Base-by-base conservation (phyloP, 2,113 vertebrate species). In the Paradisaea rubra region DNA sequence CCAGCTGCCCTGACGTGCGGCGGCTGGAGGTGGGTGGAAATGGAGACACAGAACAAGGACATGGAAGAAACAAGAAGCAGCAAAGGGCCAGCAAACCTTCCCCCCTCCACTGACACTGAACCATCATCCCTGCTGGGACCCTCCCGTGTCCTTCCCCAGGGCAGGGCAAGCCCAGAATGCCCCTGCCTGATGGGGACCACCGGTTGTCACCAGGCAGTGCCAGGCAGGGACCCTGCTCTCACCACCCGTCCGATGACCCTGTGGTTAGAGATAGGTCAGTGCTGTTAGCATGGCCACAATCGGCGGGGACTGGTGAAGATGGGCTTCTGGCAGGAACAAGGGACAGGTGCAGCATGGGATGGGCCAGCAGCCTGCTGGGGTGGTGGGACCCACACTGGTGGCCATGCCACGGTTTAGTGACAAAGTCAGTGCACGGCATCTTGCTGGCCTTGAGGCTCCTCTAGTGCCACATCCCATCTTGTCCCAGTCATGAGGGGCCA, bases 201-300 rank as follows among this genome's bases (percentile, higher is more conserved):
- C 53, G 30, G n/a, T 0, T 64, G 49, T 56, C 52, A 60, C 39
- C 3, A 0, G 39, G 39, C 65, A 74, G 57, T 25, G 21, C 17
- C 2, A 4, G 49, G 54, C 45, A 93, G 41, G 39, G 23, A 57
- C 44, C 23, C 56, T 12, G 47, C 35, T 66, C 66, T 66, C 0
- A 0, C 30, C 39, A n/a, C 31, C 82, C 0, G 0, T 44, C 20
- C 0, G 0, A 56, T 10, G 31, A 61, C 66, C 44, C 54, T 13
- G 1, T 13, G 19, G 81, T 91, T 94, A 89, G n/a, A 69, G 49
- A 54, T 0, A 2, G 84, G 45, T 91, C 81, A 85, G 81, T 59
- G 66, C 81, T n/a, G 59, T 85, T 89, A 96, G 76, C 66, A 85
- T 2, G 1, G 69, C 50, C 1, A 2, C 2, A 1, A 10, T 0